Evolutionary conservation across 2,113 vertebrate genomes (phyloP).

Genomic region (Peromyscus leucopus): DNA sequence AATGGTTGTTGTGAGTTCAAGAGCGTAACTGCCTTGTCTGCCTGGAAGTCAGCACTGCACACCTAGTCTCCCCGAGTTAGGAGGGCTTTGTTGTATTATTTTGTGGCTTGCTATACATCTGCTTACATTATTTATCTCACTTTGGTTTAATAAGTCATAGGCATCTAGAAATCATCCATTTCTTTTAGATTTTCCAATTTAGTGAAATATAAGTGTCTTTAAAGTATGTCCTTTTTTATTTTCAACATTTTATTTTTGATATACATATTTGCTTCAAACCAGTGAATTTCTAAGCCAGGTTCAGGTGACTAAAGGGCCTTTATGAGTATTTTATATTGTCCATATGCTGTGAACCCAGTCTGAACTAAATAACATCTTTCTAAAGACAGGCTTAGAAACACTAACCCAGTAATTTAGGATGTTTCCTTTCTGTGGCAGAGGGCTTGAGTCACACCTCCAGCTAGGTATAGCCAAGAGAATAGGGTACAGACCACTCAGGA

Average conservation of each 20-base stretch:
- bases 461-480: background rate
- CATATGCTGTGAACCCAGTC: conserved; percentile 88
- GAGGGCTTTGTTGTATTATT: background rate
- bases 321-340: conserved; percentile 87
- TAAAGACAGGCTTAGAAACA: conserved; percentile 89
- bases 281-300: conserved; percentile 70
- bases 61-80: background rate
- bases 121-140: background rate
- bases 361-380: conserved; percentile 91
- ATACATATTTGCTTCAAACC: conserved; percentile 52
- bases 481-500: background rate
- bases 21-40: too few species aligned
- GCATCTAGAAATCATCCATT: background rate
- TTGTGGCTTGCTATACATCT: background rate
- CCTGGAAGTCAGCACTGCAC: background rate
- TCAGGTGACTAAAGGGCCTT: conserved; percentile 88
- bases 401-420: conserved; percentile 87
- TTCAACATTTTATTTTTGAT: conserved; percentile 70
- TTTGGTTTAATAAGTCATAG: background rate
- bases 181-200: background rate
- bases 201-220: background rate
- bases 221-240: conserved; percentile 2
- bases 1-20: background rate
- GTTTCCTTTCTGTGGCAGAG: conserved; percentile 91
- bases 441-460: conserved; percentile 88